These are phyloP conservation scores for Acrocephalus kingi DNA, from an alignment of 2,113 vertebrate genomes.

Conservation along the genomic window DNA sequence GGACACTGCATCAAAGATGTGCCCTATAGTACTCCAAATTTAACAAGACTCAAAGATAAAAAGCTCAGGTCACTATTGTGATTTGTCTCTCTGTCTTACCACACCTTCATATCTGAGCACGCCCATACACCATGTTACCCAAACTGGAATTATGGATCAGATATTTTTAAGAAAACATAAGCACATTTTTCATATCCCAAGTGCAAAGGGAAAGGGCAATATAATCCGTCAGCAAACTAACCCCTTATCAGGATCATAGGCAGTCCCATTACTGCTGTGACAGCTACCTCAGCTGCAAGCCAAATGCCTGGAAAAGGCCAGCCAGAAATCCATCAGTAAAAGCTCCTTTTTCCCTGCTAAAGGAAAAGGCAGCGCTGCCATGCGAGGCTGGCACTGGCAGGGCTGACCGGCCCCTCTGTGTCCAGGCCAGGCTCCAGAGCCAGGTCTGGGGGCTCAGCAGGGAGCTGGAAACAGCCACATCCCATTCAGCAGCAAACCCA, in stretches of 20 bases:
- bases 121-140: neutral
- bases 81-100: neutral
- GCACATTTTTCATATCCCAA: neutral
- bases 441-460: fast-evolving
- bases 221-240: neutral
- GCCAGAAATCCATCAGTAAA: neutral
- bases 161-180: neutral
- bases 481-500: neutral
- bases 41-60: neutral
- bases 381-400: fast-evolving
- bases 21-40: neutral
- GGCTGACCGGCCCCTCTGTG: neutral
- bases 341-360: neutral
- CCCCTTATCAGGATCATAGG: neutral
- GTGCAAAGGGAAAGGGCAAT: conserved; percentile 16
- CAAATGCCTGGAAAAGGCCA: conserved; percentile 29
- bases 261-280: conserved; percentile 24
- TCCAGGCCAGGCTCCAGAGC: neutral
- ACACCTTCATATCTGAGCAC: neutral
- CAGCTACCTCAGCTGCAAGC: neutral
- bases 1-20: neutral
- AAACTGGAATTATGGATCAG: neutral
- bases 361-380: neutral
- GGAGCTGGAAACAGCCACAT: neutral
- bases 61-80: neutral